Conservation (phyloP, 2,888 invertebrate species). For the Plutella xylostella region DNA sequence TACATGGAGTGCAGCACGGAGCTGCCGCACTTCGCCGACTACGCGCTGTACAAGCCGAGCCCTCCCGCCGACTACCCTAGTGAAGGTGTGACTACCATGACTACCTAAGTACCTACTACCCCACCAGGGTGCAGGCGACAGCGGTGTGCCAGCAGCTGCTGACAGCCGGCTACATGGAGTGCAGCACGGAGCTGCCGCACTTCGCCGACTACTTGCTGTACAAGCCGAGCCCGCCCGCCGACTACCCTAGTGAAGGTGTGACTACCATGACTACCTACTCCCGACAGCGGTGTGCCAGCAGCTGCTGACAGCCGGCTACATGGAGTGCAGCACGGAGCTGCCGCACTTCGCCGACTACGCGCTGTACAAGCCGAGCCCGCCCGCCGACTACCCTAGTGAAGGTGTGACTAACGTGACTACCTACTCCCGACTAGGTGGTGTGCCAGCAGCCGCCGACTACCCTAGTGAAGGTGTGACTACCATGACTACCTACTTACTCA, state of each 20-base stretch:
- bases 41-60: slow-evolving; percentile 68
- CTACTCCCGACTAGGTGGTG: too few species aligned
- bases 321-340: slow-evolving; percentile 75
- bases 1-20: slow-evolving; percentile 78
- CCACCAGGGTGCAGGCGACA: slow-evolving; percentile 82
- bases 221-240: slow-evolving; percentile 37
- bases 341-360: slow-evolving; percentile 72
- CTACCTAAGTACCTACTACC: too few species aligned
- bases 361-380: slow-evolving; percentile 58
- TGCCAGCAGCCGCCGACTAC: too few species aligned
- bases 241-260: background rate
- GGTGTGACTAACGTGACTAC: too few species aligned
- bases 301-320: slow-evolving; percentile 78
- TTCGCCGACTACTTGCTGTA: slow-evolving; percentile 74
- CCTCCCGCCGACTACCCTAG: slow-evolving; percentile 17
- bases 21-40: slow-evolving; percentile 70
- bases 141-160: slow-evolving; percentile 83
- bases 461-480: too few species aligned
- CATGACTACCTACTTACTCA: too few species aligned
- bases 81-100: too few species aligned
- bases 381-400: slow-evolving; percentile 17
- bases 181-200: slow-evolving; percentile 69
- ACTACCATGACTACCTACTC: too few species aligned
- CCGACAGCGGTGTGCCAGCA: slow-evolving; percentile 82
- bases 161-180: slow-evolving; percentile 80